A percentile compares a stretch with the other conserved stretches of the same genome.
These are phyloP conservation scores for Harpagoxenus sublaevis DNA, from an alignment of 2,888 invertebrate species.

Conservation along the genomic window DNA sequence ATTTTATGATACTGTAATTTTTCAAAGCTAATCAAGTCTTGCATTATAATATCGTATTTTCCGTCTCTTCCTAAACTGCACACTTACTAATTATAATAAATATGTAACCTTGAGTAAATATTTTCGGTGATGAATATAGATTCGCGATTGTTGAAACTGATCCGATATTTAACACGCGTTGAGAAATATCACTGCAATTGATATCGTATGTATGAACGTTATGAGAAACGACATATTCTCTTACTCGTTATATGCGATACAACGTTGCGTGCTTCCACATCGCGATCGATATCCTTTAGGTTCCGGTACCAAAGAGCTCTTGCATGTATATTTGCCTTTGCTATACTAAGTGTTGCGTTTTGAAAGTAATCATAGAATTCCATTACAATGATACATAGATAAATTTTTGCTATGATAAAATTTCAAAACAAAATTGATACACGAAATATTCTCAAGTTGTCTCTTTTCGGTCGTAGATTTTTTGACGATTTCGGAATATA, in stretches of 20 bases:
- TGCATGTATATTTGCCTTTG: background rate
- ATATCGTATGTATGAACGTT: background rate
- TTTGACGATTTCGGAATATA: background rate
- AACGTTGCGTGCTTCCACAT: background rate
- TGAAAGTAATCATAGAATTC: background rate
- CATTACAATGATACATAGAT: background rate
- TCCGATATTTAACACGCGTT: slow-evolving; percentile 4
- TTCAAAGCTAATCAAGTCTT: background rate
- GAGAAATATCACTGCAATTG: background rate
- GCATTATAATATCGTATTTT: background rate
- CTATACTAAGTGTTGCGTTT: background rate
- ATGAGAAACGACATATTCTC: background rate
- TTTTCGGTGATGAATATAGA: background rate
- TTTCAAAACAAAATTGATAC: background rate
- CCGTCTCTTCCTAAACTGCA: background rate
- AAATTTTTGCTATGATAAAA: background rate
- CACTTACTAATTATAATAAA: background rate
- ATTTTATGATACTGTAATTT: background rate
- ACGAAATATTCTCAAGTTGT: background rate
- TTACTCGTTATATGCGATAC: background rate
- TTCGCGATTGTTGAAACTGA: background rate
- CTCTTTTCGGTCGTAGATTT: background rate
- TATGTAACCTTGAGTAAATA: background rate
- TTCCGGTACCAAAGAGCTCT: background rate
- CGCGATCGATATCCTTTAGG: slow-evolving; percentile 21